Percentiles rank a stretch among this genome's conserved stretches.
Conservation (phyloP, 2,888 invertebrate species). For the Sclerodermus sp. region DNA sequence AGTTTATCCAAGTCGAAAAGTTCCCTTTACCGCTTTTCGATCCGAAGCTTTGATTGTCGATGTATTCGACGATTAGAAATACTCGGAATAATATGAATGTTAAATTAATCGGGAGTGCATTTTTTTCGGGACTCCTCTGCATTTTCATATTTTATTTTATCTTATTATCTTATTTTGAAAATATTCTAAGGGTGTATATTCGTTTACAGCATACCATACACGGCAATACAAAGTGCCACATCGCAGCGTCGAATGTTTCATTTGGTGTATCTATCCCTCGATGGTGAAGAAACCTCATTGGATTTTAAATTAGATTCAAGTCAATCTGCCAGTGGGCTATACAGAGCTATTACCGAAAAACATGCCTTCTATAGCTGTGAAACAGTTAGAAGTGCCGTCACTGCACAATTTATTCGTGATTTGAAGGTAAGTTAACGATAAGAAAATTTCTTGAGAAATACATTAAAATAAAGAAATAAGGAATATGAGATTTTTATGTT, state of each 20-base stretch:
- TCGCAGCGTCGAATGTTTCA: constrained; percentile 76
- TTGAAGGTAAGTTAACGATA: constrained; percentile 78
- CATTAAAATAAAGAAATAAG: too few species aligned
- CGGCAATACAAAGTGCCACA: constrained; percentile 78
- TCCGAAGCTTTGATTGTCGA: too few species aligned
- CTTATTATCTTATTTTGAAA: too few species aligned
- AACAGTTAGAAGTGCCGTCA: constrained; percentile 84
- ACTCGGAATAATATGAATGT: not conserved
- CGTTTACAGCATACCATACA: constrained; percentile 76
- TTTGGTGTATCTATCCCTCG: constrained; percentile 71
- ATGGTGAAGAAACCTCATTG: constrained; percentile 70
- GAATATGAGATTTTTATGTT: too few species aligned
- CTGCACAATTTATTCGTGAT: constrained; percentile 86
- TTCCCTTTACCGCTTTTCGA: too few species aligned
- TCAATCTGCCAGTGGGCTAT: constrained; percentile 79
- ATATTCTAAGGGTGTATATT: too few species aligned
- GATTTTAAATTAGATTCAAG: constrained; percentile 81
- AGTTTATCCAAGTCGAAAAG: too few species aligned
- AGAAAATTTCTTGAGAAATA: too few species aligned
- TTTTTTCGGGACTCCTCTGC: constrained; percentile 2
- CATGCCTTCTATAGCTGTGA: constrained; percentile 93
- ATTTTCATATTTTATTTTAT: too few species aligned
- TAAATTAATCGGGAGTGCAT: not conserved
- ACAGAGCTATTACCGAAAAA: constrained; percentile 86
- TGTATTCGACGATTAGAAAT: not conserved